Base-by-base conservation (phyloP, 2,113 vertebrate species). In the Stegostoma tigrinum region DNA sequence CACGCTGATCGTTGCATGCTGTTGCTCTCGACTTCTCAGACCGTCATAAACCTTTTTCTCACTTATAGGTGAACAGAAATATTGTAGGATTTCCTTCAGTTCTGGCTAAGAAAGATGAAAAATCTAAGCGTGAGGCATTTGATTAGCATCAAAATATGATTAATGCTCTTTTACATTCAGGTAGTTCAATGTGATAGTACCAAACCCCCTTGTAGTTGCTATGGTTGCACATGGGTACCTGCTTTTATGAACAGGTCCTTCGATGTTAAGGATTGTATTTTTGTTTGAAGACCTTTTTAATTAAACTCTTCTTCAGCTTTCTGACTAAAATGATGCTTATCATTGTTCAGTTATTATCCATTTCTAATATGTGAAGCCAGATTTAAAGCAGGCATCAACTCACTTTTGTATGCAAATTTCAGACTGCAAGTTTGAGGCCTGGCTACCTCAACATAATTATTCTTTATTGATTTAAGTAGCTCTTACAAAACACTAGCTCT, bases 261-360 rank as follows among this genome's bases (percentile, higher is more conserved):
- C 70, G 96, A 96, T 94, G 85, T 96, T 91, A 78, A 68, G 96
- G 45, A 95, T 90, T 89, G 17, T 95, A 64, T 96, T 96, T 95
- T 96, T 96, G 52, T 96, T 96, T 96, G 96, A 96, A 96, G 96
- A 96, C 66, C 89, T 93, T 96, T 75, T 96, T 75, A 75, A 96
- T 96, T 97, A 95, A 96, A 96, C 96, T 95, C 89, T 96, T 61
- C 2, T 87, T 96, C 95, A 95, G 94, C 24, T 90, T 61, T 30
- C 87, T 90, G 27, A 96, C 93, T 96, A 95, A 94, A 96, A 96
- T 27, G 23, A 12, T 61, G 23, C 87, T 30, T 90, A 55, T 52
- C 48, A 34, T 61, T 89, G 87, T 90, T 90, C 52, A 86, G 66
- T n/a, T 95, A 83, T 42, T 85, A 85, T 89, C 94, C 61, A 96